phyloP scores from a whole-genome alignment of 2,888 invertebrate genomes.

The Xestia c-nigrum region DNA sequence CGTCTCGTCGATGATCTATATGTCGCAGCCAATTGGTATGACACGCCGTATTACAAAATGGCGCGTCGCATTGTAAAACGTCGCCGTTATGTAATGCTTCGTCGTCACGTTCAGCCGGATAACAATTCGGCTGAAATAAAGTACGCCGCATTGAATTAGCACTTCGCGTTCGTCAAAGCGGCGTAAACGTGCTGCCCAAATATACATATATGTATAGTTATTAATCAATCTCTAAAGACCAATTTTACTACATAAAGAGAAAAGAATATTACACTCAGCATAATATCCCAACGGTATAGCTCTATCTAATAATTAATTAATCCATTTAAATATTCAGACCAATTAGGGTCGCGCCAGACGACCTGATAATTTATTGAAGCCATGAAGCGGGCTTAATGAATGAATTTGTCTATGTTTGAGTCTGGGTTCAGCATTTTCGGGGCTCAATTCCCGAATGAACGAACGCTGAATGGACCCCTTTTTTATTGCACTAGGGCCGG shows the following conservation, averaged over 20 bases:
- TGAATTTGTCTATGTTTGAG: slow-evolving; percentile 59
- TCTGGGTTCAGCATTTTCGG: slow-evolving; percentile 38
- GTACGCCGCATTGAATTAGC: too few relatives aligned
- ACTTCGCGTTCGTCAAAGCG: too few relatives aligned
- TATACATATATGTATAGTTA: background rate
- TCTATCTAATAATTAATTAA: slow-evolving; percentile 33
- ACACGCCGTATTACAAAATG: too few relatives aligned
- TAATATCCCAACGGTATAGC: background rate
- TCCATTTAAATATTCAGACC: slow-evolving; percentile 57
- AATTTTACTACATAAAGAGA: background rate
- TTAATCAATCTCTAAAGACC: background rate
- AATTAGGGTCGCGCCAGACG: slow-evolving; percentile 61
- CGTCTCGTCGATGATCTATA: too few relatives aligned
- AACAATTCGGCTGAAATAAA: too few relatives aligned
- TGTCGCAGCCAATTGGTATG: too few relatives aligned
- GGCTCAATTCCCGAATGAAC: slow-evolving; percentile 21
- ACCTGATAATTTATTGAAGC: slow-evolving; percentile 63
- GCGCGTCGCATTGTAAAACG: too few relatives aligned
- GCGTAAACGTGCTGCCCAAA: too few relatives aligned
- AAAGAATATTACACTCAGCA: slow-evolving; percentile 12
- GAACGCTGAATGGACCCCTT: slow-evolving; percentile 21
- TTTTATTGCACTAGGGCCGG: slow-evolving; percentile 35
- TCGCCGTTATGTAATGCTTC: too few relatives aligned
- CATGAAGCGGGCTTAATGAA: slow-evolving; percentile 55
- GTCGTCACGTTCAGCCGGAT: too few relatives aligned